Conservation (phyloP, 2,888 invertebrate species). For the Entomobrya multifasciata region DNA sequence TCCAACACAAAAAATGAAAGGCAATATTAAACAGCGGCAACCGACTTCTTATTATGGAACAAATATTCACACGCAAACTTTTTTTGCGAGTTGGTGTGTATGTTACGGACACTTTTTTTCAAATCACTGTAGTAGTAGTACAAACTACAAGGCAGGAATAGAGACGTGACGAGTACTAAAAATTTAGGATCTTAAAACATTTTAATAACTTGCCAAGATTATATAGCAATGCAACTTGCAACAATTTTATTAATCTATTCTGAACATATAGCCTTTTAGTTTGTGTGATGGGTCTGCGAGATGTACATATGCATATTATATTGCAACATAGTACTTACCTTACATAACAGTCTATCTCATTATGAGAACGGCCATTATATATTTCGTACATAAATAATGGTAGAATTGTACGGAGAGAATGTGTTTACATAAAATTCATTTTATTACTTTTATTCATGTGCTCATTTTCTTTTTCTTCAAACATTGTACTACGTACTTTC, state of each 20-base stretch:
- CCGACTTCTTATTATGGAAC: no score
- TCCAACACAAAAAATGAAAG: slow-evolving; percentile 2
- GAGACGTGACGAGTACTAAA: slow-evolving; percentile 42
- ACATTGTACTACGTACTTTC: no score
- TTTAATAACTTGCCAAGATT: slow-evolving; percentile 40
- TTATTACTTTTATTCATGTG: slow-evolving; percentile 13
- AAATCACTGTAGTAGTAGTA: neutral
- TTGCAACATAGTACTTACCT: neutral
- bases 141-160: neutral
- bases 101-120: slow-evolving; percentile 39
- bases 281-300: no score
- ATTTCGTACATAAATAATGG: neutral
- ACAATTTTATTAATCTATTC: no score
- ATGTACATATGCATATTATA: neutral
- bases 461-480: neutral
- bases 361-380: neutral
- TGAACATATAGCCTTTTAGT: no score
- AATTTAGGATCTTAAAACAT: slow-evolving; percentile 46
- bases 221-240: no score
- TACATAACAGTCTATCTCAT: slow-evolving; percentile 1
- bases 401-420: neutral
- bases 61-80: neutral
- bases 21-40: neutral
- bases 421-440: slow-evolving; percentile 16
- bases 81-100: slow-evolving; percentile 3